phyloP scores from a whole-genome alignment of 53 echinoderm and acorn worm genomes.

The Temnopleurus reevesii region DNA sequence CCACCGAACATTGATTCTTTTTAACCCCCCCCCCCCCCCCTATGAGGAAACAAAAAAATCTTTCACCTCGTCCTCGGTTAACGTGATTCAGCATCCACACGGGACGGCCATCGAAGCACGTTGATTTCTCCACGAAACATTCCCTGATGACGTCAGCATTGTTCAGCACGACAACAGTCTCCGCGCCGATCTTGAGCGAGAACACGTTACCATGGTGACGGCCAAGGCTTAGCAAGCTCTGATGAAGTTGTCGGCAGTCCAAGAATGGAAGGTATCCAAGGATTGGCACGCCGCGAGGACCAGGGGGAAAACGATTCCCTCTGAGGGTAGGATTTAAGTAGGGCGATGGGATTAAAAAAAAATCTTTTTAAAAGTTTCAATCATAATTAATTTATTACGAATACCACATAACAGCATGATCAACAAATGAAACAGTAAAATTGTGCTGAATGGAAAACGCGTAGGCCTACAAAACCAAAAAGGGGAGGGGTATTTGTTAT shows the following conservation, averaged over 20 bases:
- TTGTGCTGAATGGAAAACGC: background rate
- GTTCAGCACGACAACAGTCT: constrained; percentile 78
- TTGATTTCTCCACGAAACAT: constrained; percentile 72
- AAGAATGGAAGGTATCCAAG: constrained; percentile 87
- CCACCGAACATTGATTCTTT: too few relatives aligned
- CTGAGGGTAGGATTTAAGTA: background rate
- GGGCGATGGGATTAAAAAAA: background rate
- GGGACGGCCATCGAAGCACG: constrained; percentile 77
- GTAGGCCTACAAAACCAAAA: background rate
- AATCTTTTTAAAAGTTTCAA: too few relatives aligned
- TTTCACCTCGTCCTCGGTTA: constrained; percentile 74
- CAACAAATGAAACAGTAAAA: background rate
- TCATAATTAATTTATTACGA: background rate
- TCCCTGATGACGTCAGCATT: constrained; percentile 66
- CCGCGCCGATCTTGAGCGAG: constrained; percentile 71
- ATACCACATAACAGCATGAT: background rate
- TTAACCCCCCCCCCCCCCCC: too few relatives aligned
- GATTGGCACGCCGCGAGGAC: constrained; percentile 76
- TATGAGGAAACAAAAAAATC: too few relatives aligned
- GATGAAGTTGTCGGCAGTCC: constrained; percentile 53
- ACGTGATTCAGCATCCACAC: constrained; percentile 81
- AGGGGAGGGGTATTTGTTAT: background rate
- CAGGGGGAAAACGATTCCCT: constrained; percentile 60
- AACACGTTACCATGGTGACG: constrained; percentile 73
- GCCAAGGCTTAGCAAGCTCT: constrained; percentile 64